These are phyloP conservation scores for Gobius niger DNA, from an alignment of 2,113 vertebrate genomes.

Conservation along the genomic window DNA sequence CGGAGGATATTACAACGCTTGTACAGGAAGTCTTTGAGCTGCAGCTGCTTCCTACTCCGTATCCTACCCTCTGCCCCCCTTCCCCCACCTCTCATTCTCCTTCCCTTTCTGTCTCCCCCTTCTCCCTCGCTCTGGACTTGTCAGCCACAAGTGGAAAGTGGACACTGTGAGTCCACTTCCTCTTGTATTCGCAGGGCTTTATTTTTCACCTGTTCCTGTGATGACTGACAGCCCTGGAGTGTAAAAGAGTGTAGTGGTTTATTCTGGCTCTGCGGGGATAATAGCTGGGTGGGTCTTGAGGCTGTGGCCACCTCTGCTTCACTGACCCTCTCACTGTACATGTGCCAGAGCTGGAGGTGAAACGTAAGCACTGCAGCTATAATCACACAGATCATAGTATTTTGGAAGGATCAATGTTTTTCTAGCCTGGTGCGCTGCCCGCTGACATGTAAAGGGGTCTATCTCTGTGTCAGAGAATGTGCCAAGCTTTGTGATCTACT, in stretches of 20 bases:
- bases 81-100: not conserved
- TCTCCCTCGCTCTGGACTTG: not conserved
- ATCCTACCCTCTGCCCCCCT: constrained; percentile 35
- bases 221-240: constrained; percentile 36
- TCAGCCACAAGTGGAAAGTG: constrained; percentile 24
- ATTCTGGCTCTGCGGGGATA: constrained; percentile 61
- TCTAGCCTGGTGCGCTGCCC: constrained; percentile 19
- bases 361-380: constrained; percentile 50
- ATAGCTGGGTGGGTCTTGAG: constrained; percentile 63
- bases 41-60: constrained; percentile 66
- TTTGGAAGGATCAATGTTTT: constrained; percentile 58
- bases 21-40: constrained; percentile 65
- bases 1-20: constrained; percentile 65
- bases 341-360: constrained; percentile 8
- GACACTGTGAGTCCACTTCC: constrained; percentile 8
- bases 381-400: constrained; percentile 53
- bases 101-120: not conserved
- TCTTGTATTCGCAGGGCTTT: constrained; percentile 31
- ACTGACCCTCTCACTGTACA: constrained; percentile 41
- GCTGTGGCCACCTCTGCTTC: constrained; percentile 36
- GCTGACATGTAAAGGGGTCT: constrained; percentile 14
- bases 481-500: not conserved
- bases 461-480: constrained; percentile 28
- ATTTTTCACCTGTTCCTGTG: constrained; percentile 46
- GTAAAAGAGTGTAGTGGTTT: constrained; percentile 11